phyloP scores from a whole-genome alignment of 2,888 invertebrate genomes.

The Nesidiocoris tenuis region DNA sequence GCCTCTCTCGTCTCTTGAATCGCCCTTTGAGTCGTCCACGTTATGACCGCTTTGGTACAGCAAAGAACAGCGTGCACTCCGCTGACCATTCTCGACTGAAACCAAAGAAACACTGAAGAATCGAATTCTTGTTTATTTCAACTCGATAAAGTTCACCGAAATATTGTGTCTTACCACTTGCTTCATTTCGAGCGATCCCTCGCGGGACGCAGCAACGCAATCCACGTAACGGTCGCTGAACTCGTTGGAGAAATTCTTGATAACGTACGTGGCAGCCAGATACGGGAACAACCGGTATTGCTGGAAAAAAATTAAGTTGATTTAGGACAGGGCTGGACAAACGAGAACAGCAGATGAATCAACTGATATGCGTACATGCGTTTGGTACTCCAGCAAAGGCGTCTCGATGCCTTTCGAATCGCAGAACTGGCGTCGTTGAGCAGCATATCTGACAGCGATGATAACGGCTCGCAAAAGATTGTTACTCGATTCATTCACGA shows the following conservation, averaged over 20 bases:
- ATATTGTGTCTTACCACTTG: constrained; percentile 51
- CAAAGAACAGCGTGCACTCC: constrained; percentile 72
- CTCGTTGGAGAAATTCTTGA: constrained; percentile 66
- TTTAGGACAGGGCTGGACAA: too few species aligned
- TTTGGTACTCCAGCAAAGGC: constrained; percentile 88
- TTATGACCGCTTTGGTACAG: constrained; percentile 67
- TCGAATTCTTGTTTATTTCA: not conserved
- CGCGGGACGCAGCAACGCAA: constrained; percentile 66
- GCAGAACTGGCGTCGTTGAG: constrained; percentile 82
- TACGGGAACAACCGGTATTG: constrained; percentile 78
- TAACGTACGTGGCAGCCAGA: constrained; percentile 67
- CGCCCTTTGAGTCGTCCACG: constrained; percentile 74
- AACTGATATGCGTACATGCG: constrained; percentile 65
- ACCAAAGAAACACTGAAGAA: constrained; percentile 14
- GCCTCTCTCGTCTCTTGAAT: constrained; percentile 82
- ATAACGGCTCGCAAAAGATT: constrained; percentile 70
- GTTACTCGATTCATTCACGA: constrained; percentile 59
- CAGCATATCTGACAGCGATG: constrained; percentile 85
- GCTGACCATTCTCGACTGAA: constrained; percentile 55
- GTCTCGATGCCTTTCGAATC: constrained; percentile 66
- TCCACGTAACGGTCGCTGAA: constrained; percentile 67
- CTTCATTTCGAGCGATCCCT: constrained; percentile 53
- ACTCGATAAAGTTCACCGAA: too few species aligned
- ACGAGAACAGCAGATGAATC: not conserved
- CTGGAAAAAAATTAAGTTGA: constrained; percentile 56